Evolutionary conservation across 1,140 invertebrate genomes (phyloP).

Genomic region (Fopius arisanus): DNA sequence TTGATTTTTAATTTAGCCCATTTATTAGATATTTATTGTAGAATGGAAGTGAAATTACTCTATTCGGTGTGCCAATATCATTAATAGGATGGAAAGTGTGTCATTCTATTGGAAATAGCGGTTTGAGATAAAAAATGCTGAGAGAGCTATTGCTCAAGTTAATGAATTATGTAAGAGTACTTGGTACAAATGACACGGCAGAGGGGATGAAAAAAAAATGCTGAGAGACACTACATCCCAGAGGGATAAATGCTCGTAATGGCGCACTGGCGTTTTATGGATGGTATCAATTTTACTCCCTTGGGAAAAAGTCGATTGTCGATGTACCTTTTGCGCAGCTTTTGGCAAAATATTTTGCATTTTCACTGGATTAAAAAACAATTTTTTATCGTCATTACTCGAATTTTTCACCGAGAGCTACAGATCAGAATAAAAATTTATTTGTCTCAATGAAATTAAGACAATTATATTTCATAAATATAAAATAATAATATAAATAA

Average conservation of each 20-base stretch:
- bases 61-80: not conserved
- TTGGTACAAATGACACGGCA: constrained; percentile 20
- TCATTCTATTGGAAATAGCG: not conserved
- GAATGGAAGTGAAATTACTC: not conserved
- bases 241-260: constrained; percentile 2
- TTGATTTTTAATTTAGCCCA: too few relatives aligned
- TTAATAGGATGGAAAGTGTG: not conserved
- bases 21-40: too few relatives aligned
- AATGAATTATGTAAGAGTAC: constrained; percentile 20
- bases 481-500: too few relatives aligned
- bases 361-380: not conserved
- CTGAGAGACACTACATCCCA: not conserved
- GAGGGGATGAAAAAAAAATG: constrained; percentile 6
- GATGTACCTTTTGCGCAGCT: not conserved
- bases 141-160: constrained; percentile 14
- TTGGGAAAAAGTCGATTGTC: not conserved
- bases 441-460: too few relatives aligned
- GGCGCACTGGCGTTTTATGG: not conserved
- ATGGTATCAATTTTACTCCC: not conserved
- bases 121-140: not conserved
- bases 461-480: too few relatives aligned
- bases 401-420: too few relatives aligned
- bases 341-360: not conserved
- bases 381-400: too few relatives aligned
- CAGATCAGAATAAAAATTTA: too few relatives aligned